These are phyloP conservation scores for Raja brachyura DNA, from an alignment of 2,113 vertebrate genomes.

Conservation along the genomic window DNA sequence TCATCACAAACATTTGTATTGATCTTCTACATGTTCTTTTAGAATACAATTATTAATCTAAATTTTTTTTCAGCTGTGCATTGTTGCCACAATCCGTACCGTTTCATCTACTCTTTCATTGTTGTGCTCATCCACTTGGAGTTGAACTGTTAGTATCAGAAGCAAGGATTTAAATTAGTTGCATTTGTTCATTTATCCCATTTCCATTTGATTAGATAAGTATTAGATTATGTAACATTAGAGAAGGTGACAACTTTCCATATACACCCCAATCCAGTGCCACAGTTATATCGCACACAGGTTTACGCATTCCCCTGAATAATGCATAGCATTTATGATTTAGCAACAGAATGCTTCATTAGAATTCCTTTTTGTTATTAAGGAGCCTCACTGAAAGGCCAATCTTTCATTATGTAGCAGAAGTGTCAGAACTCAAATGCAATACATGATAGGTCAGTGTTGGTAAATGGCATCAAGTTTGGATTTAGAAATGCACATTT, in stretches of 20 bases:
- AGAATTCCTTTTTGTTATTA: neutral
- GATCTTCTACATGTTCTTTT: too few relatives aligned
- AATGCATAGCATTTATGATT: conserved; percentile 2
- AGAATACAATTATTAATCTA: too few relatives aligned
- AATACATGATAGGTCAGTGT: neutral
- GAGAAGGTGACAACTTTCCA: too few relatives aligned
- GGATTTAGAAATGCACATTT: neutral
- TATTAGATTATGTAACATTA: neutral
- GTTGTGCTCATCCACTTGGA: neutral
- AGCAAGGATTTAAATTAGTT: neutral
- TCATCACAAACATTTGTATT: too few relatives aligned
- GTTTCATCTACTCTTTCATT: neutral
- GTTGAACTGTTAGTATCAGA: neutral
- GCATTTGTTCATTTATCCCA: too few relatives aligned
- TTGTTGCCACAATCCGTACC: neutral
- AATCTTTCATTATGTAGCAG: neutral
- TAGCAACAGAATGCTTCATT: neutral
- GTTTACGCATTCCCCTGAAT: neutral
- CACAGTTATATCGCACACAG: neutral
- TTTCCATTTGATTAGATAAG: neutral
- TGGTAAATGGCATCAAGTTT: neutral
- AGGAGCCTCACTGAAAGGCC: neutral
- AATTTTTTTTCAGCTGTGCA: neutral
- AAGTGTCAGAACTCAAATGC: neutral
- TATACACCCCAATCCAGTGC: neutral